Evolutionary conservation across 2,113 vertebrate genomes (phyloP).

Genomic region (Channa maculata): DNA sequence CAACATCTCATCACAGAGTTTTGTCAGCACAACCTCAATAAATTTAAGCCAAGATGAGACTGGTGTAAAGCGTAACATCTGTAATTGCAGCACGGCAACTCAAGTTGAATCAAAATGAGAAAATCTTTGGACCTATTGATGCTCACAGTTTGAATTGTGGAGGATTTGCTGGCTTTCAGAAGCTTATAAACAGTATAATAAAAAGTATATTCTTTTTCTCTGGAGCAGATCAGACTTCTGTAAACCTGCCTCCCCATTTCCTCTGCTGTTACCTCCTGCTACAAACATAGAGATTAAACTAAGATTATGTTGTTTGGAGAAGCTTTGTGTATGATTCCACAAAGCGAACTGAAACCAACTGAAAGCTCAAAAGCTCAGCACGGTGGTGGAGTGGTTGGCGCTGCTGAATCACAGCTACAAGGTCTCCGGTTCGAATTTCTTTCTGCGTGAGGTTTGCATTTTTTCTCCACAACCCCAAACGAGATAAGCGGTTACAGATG

Average conservation of each 20-base stretch:
- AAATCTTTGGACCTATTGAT: neutral
- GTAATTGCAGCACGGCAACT: neutral
- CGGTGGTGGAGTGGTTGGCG: too few species aligned
- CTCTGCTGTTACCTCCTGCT: neutral
- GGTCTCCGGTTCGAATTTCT: too few species aligned
- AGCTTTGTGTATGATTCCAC: constrained; percentile 5
- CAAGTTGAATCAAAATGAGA: neutral
- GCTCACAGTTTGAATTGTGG: neutral
- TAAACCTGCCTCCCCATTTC: neutral
- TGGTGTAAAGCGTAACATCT: neutral
- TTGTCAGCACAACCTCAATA: neutral
- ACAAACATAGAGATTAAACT: constrained; percentile 27
- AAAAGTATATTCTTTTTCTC: neutral
- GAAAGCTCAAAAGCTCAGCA: neutral
- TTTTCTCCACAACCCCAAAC: too few species aligned
- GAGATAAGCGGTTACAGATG: too few species aligned
- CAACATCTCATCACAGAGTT: neutral
- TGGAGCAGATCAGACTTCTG: constrained; percentile 20
- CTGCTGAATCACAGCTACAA: too few species aligned
- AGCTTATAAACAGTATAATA: neutral
- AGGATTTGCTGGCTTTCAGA: constrained; percentile 11
- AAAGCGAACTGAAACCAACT: neutral
- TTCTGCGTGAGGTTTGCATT: too few species aligned
- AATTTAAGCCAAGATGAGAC: neutral
- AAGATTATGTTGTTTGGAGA: constrained; percentile 42